A percentile compares a stretch with the other conserved stretches of the same genome.
Conservation (phyloP, 2,113 vertebrate genomes). For the Ctenodactylus gundi region DNA sequence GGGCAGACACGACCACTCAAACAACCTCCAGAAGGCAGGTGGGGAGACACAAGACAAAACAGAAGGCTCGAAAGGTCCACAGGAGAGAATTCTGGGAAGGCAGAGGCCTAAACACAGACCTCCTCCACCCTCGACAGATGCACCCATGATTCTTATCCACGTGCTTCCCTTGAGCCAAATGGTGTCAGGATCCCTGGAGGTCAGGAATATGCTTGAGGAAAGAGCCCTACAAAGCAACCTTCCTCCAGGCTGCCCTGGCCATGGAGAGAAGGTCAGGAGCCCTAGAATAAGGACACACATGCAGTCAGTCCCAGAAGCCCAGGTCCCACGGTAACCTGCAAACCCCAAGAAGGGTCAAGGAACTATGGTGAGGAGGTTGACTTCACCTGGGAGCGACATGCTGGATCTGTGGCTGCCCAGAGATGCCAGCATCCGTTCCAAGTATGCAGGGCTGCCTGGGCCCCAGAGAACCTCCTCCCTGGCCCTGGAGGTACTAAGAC, state of each 20-base stretch:
- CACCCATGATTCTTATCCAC: not conserved
- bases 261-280: not conserved
- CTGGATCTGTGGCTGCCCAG: not conserved
- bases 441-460: not conserved
- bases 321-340: no score
- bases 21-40: not conserved
- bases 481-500: not conserved
- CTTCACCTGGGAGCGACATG: not conserved
- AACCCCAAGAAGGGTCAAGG: not conserved
- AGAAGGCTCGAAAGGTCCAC: not conserved
- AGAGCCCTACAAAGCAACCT: not conserved
- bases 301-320: not conserved
- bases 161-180: not conserved
- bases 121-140: not conserved
- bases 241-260: not conserved
- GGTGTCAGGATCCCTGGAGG: not conserved
- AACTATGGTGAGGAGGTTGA: not conserved
- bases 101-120: no score
- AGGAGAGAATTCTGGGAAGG: not conserved
- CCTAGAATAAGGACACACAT: not conserved
- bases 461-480: not conserved
- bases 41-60: not conserved
- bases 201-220: not conserved
- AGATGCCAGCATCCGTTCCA: not conserved
- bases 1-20: not conserved